Evolutionary conservation across 2,797 vertebrate genomes (phyloP), one percentile per base, ranked within the genome.

Genomic region (Epinephelus coioides): DNA sequence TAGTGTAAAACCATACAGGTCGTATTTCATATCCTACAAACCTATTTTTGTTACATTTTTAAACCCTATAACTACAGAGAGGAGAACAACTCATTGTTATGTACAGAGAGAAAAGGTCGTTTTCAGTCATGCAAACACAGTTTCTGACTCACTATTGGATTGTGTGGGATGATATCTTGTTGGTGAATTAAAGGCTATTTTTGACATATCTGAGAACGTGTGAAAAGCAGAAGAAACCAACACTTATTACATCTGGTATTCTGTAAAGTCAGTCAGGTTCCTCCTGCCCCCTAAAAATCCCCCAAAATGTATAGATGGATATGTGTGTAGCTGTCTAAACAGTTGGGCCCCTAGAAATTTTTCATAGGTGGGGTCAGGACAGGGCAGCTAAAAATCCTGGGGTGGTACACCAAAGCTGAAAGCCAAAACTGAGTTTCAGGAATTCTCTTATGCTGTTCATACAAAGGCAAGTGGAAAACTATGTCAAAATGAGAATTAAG

Each of bases 61-160:
- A 67, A 71, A 61, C 73, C 21, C 14, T 51, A 5, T 21, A 56
- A 53, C 27, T 49, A 21, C 17, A 2, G 30, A 60, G 40, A 61
- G 15, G 38, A 75, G 21, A 63, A 21, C 7, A 50, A 53, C 12
- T 30, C 13, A 19, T 57, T 60, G 56, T 13, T 38, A 4, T 60
- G 12, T 12, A 30, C 27, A 74, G 5, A 60, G n/a, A 56, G 21
- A 65, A 43, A 61, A 34, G 18, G 38, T 40, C 51, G 25, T 69
- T 76, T 72, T 53, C 38, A 66, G n/a, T 56, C 51, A 71, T 56
- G 30, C 12, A 70, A 85, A 78, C 62, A 0, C 10, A 60, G 40
- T 76, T 46, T 59, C 21, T 59, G 2, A 71, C 27, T 72, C 49
- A 55, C 49, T 69, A 5, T 23, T 43, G 15, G 55, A 59, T 40